Evolutionary conservation across 1,140 invertebrate species (phyloP), one percentile per base, ranked within the genome.

Genomic region (Drosophila parvula): DNA sequence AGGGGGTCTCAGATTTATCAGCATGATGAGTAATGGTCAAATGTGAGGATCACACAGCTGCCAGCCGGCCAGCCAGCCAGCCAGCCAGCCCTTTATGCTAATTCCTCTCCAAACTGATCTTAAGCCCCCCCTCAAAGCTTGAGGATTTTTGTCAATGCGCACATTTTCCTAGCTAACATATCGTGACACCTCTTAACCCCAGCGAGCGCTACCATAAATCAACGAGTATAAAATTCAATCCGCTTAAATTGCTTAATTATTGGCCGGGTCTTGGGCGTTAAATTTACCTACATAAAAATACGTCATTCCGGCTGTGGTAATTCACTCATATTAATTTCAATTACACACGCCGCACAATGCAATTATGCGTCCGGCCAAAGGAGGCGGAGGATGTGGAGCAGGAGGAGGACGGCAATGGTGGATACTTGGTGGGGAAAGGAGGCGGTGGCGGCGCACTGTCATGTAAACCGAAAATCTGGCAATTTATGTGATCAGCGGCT

Each of bases 191-290:
- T 73, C 47, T 81, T 73, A 81, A 81, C 79, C 68, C 61, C 57
- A 12, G 44, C 45, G 45, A 67, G 43, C 61, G 44, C 53, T 86
- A 79, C 78, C 80, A 83, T 89, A 89, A 89, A 89, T 89, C 84
- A 76, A 32, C 51, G 22, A 65, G 53, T 58, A 76, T 76, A 89
- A 81, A 75, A 76, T 69, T 69, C 80, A 90, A 90, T 81, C 86
- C 86, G 86, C 86, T 90, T 90, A 90, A 90, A 90, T 90, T 90
- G 86, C 86, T 90, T 90, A 90, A 90, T 90, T 90, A 89, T 78
- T 71, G 76, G n/a, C 73, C 68, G 48, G 79, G 71, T 74, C 83
- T 71, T 81, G 83, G 76, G 79, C 83, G 74, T 82, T 81, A 67
- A 82, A 75, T 79, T 79, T 77, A 64, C 77, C 71, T 61, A 80